Base-by-base conservation (phyloP, 1,140 invertebrate genomes). In the Theocolax elegans region DNA sequence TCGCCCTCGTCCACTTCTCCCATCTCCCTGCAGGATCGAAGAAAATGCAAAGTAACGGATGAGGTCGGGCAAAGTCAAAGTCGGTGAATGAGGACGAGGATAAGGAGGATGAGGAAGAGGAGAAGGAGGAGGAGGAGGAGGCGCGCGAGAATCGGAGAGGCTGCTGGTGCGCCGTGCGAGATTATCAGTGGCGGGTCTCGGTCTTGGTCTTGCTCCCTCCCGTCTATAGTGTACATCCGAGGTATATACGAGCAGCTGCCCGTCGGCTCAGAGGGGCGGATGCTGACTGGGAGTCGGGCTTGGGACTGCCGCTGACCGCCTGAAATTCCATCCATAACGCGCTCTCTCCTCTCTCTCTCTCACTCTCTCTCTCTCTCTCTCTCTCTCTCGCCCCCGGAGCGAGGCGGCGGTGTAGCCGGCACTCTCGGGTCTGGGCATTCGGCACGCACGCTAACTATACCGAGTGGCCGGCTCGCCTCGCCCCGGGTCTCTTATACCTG, bases 311-410 rank as follows among this genome's bases (percentile, higher is more conserved):
- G 51, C 51, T 66, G 49, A 56, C 64, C 64, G 64, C 64, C 64
- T 66, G 64, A 66, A 66, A 66, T 66, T 66, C 64, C 64, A 66
- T 66, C 64, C 49, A 25, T 12, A 29, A 13, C 56, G 21, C 38
- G 31, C n/a, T 12, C 35, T 42, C 31, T 59, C 15, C 35, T 15
- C 19, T 42, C 35, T 23, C 21, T 49, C 48, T 21, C 12, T 49
- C 48, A 4, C 48, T 49, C 48, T 35, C 10, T 35, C 31, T 35
- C 31, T 35, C 10, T 35, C 10, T 6, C 4, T 35, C 31, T 35
- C 4, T 10, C 31, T 35, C 4, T 35, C 59, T 56, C 49, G n/a
- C n/a, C n/a, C n/a, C n/a, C n/a, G n/a, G n/a, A n/a, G n/a, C n/a
- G n/a, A n/a, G n/a, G n/a, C n/a, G n/a, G n/a, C n/a, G n/a, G n/a